phyloP scores from a whole-genome alignment of 2,888 invertebrate species.

The Catocala sponsa region DNA sequence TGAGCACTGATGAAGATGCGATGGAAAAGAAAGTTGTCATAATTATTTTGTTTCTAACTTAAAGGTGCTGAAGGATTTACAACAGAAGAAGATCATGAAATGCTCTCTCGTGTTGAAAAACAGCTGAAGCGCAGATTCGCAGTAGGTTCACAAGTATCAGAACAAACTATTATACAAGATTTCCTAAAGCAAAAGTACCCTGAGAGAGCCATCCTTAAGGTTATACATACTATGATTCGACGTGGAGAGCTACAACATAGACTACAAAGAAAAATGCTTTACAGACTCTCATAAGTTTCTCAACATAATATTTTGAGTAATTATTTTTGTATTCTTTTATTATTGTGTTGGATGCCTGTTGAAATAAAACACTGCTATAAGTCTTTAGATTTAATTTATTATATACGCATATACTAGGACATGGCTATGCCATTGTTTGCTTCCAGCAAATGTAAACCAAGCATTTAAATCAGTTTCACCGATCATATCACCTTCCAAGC shows the following conservation, averaged over 20 bases:
- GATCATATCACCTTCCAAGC: slow-evolving; percentile 32
- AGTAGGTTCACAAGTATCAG: slow-evolving; percentile 98
- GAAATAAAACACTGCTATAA: slow-evolving; percentile 17
- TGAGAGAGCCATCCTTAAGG: slow-evolving; percentile 95
- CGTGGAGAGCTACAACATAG: slow-evolving; percentile 98
- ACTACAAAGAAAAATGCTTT: slow-evolving; percentile 98
- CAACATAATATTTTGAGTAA: neutral
- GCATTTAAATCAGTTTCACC: slow-evolving; percentile 59
- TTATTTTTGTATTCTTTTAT: slow-evolving; percentile 10
- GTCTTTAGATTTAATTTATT: slow-evolving; percentile 16
- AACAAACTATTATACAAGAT: slow-evolving; percentile 97
- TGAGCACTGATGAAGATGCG: too few species aligned
- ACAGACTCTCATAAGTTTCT: slow-evolving; percentile 92
- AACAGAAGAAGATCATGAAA: slow-evolving; percentile 97
- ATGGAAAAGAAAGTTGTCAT: too few species aligned
- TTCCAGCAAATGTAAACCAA: slow-evolving; percentile 30
- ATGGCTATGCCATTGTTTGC: slow-evolving; percentile 24
- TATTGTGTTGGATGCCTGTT: slow-evolving; percentile 2
- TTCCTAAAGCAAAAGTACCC: slow-evolving; percentile 95
- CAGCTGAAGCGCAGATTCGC: slow-evolving; percentile 98
- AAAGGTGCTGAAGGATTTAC: slow-evolving; percentile 99
- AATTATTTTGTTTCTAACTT: slow-evolving; percentile 12
- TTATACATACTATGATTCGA: slow-evolving; percentile 97
- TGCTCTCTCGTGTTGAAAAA: slow-evolving; percentile 95
- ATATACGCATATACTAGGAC: slow-evolving; percentile 4